Evolutionary conservation across 2,797 vertebrate genomes (phyloP).

Genomic region (Cottoperca gobio): DNA sequence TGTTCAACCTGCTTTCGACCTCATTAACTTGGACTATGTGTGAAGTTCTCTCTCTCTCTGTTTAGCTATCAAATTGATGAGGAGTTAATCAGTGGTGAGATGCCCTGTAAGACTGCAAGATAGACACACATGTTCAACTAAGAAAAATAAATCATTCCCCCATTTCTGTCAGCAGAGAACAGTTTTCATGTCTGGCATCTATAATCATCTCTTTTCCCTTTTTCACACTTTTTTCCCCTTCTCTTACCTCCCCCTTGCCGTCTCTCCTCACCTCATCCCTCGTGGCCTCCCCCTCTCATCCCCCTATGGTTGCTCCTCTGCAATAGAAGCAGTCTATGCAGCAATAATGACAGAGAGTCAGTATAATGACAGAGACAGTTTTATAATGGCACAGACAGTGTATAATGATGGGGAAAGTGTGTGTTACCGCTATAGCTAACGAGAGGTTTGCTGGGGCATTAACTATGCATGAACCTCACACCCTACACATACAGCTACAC

Average conservation of each 20-base stretch:
- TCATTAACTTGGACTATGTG: constrained; percentile 6
- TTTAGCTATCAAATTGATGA: not conserved
- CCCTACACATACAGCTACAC: constrained; percentile 39
- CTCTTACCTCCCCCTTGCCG: constrained; percentile 7
- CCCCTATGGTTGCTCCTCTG: constrained; percentile 13
- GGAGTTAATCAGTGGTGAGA: constrained; percentile 17
- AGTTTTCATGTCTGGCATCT: constrained; percentile 19
- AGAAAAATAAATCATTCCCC: constrained; percentile 13
- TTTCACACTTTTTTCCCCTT: constrained; percentile 36
- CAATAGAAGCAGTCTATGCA: constrained; percentile 47
- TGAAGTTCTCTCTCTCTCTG: constrained; percentile 2
- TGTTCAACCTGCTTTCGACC: not conserved
- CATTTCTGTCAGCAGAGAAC: constrained; percentile 12
- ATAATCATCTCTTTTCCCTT: constrained; percentile 19
- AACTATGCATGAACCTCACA: constrained; percentile 78
- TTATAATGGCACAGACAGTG: constrained; percentile 67
- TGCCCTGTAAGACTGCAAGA: not conserved
- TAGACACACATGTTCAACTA: constrained; percentile 6
- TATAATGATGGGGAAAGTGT: constrained; percentile 73
- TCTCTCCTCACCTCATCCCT: constrained; percentile 22
- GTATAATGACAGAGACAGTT: constrained; percentile 67
- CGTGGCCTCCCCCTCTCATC: constrained; percentile 26
- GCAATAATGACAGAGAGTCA: constrained; percentile 64
- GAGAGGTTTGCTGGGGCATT: constrained; percentile 75
- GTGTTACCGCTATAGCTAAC: constrained; percentile 70